Base-by-base conservation (phyloP, 2,888 invertebrate species). In the Palloptera scutellata region DNA sequence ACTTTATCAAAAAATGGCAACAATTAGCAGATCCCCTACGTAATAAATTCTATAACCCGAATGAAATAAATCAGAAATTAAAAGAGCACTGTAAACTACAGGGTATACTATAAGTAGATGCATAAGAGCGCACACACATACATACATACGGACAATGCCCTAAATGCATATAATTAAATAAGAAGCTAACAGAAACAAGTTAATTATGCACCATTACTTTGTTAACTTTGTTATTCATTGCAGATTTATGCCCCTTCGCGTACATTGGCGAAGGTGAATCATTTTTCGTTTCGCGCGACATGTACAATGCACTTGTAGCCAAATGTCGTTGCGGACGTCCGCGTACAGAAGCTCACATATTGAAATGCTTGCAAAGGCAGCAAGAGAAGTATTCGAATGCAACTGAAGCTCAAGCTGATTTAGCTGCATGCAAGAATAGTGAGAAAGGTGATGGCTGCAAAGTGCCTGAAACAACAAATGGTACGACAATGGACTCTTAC, bases 241-340 rank as follows among this genome's bases (percentile, higher is more conserved):
- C 60, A 82, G 81, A 77, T 5, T 60, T 73, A 3, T 74, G 73
- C 63, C 76, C 80, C 2, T 80, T 75, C 69, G 19, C 59, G 12
- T 79, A 81, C 66, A 75, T 76, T 42, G 78, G 78, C 11, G 72
- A 79, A 15, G 83, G 81, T 12, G 83, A 83, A 43, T 77, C 80
- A 9, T 77, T 77, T 64, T 82, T 83, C 67, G 69, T 83, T 12
- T 83, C 84, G 13, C 73, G 78, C 11, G 80, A 81, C 62, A 84
- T 84, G 83, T 79, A 79, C 61, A 76, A 80, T 60, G 69, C 74
- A 57, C 72, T 84, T 10, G 43, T 82, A 54, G 79, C 78, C 19
- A 77, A 71, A 19, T 84, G 84, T 69, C 84, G 84, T 13, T 84
- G 84, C 70, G 84, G 84, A 12, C 77, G 84, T 20, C 74, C 70